Percentiles rank a stretch among this genome's conserved stretches.
Evolutionary conservation across 2,113 vertebrate species (phyloP).

Genomic region (Myocastor coypus): DNA sequence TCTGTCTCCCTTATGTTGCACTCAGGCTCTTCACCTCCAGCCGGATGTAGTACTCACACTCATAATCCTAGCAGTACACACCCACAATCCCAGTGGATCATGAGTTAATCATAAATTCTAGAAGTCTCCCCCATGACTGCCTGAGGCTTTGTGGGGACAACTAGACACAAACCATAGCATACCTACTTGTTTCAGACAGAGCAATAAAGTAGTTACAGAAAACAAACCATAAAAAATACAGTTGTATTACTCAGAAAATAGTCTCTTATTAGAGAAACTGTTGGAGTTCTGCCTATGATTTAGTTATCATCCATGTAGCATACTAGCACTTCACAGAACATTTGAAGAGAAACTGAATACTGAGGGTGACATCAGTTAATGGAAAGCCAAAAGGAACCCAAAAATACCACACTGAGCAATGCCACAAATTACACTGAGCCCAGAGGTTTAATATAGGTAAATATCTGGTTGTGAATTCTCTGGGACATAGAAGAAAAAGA

Average conservation of each 20-base stretch:
- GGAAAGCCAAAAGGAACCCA: background rate
- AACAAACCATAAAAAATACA: background rate
- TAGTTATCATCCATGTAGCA: background rate
- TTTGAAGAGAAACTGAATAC: background rate
- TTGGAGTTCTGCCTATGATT: background rate
- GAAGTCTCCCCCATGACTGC: no score
- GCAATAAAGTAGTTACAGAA: background rate
- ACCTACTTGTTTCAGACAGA: background rate
- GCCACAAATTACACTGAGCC: background rate
- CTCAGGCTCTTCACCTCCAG: no score
- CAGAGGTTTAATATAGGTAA: background rate
- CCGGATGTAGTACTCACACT: no score
- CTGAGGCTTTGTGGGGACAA: no score
- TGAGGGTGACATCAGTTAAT: background rate
- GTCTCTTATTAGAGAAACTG: background rate
- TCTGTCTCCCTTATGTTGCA: no score
- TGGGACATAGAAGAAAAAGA: no score
- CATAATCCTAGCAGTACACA: no score
- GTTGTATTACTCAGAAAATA: background rate
- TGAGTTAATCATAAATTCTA: no score
- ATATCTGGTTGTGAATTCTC: background rate
- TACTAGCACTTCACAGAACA: background rate
- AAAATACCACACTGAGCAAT: background rate
- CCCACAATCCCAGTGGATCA: no score
- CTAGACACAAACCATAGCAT: no score